Conservation (phyloP, 2,888 invertebrate genomes). For the Euplexia lucipara region DNA sequence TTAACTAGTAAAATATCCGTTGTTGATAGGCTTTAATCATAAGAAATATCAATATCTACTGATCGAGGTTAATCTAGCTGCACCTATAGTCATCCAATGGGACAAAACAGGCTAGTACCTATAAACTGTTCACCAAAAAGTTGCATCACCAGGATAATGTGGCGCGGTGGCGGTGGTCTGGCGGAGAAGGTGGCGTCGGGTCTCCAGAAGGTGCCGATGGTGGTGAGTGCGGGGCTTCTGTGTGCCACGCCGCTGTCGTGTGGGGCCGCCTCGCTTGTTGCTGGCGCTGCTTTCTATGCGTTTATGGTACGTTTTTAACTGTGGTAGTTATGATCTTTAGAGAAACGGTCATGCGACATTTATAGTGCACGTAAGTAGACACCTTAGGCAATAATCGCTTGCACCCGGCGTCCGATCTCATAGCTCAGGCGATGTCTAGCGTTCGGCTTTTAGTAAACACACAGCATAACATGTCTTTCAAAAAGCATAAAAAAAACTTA, state of each 20-base stretch:
- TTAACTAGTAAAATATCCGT: no score
- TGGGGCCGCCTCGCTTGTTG: conserved; percentile 93
- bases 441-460: no score
- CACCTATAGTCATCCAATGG: not conserved
- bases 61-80: not conserved
- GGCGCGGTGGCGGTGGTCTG: conserved; percentile 84
- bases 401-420: no score
- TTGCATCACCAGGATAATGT: conserved; percentile 77
- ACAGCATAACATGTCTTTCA: no score
- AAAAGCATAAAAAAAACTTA: no score
- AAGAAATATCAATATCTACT: not conserved
- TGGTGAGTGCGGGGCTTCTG: conserved; percentile 92
- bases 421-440: no score
- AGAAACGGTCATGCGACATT: no score
- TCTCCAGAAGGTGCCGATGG: conserved; percentile 92
- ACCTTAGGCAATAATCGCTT: no score
- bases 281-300: conserved; percentile 93
- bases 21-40: no score
- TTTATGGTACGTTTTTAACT: conserved; percentile 89
- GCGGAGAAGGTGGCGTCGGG: conserved; percentile 92
- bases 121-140: not conserved
- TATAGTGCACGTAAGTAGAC: no score
- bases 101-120: not conserved
- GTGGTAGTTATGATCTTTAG: no score
- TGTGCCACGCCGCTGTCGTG: conserved; percentile 93